Base-by-base conservation (phyloP, 92 coral and sea anemone genomes). In the Epizoanthus fatuus region DNA sequence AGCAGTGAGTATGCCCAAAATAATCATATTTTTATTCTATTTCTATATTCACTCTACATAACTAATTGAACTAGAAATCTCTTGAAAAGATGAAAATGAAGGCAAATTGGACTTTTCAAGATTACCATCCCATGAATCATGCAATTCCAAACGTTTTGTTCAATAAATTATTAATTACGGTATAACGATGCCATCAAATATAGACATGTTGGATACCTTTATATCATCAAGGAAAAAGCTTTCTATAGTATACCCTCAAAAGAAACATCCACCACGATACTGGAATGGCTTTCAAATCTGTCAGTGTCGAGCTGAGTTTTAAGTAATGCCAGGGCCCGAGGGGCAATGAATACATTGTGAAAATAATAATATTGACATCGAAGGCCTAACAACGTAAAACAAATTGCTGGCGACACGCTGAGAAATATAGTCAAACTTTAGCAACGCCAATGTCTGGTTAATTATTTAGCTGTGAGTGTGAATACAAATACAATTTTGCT, bases 81-180 rank as follows among this genome's bases (percentile, higher is more conserved):
- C 44, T 8, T 69, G 44, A 15, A 69, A 40, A 14, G 7, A 9
- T 10, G 13, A 15, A 14, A 11, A 3, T 40, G 14, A 20, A 14
- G 13, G 9, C 44, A 69, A 14, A 3, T 14, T 13, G 19, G 39
- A 57, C 1, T 38, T n/a, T 75, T 14, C 22, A 32, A 35, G 65
- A 32, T 75, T 75, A 37, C 40, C 49, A 32, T 12, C 65, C 52
- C 22, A 51, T 37, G 37, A 29, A 75, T 49, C 13, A 49, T 49
- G 59, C 13, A 75, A 56, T 55, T 12, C 14, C 81, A 75, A 42
- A 11, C 67, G 19, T 75, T 66, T 35, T 75, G 35, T 56, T 25
- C 16, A 57, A 75, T 75, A 75, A 75, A 75, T 75, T 56, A 75
- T 75, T 75, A 37, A 75, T 75, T 29, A 29, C 32, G 32, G 32